Evolutionary conservation across 2,888 invertebrate species (phyloP), one percentile per base, ranked within the genome.

Genomic region (Lasioglossum lativentre): DNA sequence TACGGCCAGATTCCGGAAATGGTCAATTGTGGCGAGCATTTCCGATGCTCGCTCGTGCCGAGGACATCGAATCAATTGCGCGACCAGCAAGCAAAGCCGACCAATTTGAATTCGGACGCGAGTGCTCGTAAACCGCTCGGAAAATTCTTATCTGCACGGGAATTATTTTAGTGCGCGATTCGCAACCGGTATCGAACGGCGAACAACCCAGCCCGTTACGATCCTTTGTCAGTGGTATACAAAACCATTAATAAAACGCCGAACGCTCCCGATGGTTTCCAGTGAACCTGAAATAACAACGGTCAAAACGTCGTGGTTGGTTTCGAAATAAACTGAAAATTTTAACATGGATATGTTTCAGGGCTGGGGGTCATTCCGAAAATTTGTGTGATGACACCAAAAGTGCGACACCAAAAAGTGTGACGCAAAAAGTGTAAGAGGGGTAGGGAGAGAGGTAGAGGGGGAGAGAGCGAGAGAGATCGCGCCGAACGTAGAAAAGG

Each of bases 1-100:
- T 66, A 66, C 75, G 68, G 72, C 77, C 80, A 80, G 83, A 88
- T 90, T 85, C 82, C 82, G 86, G 76, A 86, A 90, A 80, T 80
- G 82, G 81, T 78, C 86, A 83, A 75, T 78, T 83, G 76, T 52
- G 74, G 82, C 63, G 52, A 85, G 70, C 82, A 72, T 78, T 80
- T 72, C 47, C 79, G 72, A 80, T 73, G 74, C 73, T 83, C 80
- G 70, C 71, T 72, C 34, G 38, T n/a, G 42, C 59, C 73, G 59
- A n/a, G 77, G 73, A 52, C 80, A 84, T 85, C 78, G 84, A 86
- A 84, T 84, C 85, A 85, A 86, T 80, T 85, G 56, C 68, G 27
- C 79, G n/a, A 66, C 56, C 72, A 10, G 45, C 73, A 23, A 45
- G 42, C 71, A 56, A 73, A 70, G 38, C 78, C 16, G 45, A 80